These are phyloP conservation scores for Xanthorhoe spadicearia DNA, from an alignment of 2,888 invertebrate genomes.

Conservation along the genomic window DNA sequence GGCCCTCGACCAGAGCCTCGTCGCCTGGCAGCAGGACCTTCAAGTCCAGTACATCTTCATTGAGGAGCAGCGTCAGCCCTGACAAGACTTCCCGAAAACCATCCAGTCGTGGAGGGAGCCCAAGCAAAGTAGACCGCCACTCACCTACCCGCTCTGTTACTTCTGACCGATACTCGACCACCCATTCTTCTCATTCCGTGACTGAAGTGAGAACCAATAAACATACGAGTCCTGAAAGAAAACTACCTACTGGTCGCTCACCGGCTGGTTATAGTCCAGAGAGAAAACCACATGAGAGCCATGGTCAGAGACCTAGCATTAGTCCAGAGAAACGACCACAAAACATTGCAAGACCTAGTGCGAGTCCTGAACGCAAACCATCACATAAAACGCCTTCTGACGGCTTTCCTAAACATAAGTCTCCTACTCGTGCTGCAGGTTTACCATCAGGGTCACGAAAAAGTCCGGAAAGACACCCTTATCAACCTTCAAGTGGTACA, in stretches of 20 bases:
- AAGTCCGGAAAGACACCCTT: slow-evolving; percentile 53
- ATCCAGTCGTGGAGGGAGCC: slow-evolving; percentile 68
- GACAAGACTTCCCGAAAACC: slow-evolving; percentile 71
- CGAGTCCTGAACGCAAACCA: slow-evolving; percentile 57
- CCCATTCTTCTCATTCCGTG: slow-evolving; percentile 60
- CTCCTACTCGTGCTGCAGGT: slow-evolving; percentile 29
- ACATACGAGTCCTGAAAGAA: slow-evolving; percentile 59
- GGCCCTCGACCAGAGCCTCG: slow-evolving; percentile 80
- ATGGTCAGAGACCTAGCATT: slow-evolving; percentile 55
- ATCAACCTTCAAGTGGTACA: slow-evolving; percentile 28
- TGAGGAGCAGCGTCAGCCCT: slow-evolving; percentile 82
- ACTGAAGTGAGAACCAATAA: slow-evolving; percentile 61
- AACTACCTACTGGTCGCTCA: slow-evolving; percentile 58
- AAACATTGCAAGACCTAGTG: slow-evolving; percentile 47
- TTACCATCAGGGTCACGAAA: slow-evolving; percentile 44
- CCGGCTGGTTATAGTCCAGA: slow-evolving; percentile 65
- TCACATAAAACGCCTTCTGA: slow-evolving; percentile 35
- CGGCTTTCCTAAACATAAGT: slow-evolving; percentile 37
- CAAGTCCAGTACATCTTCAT: slow-evolving; percentile 80
- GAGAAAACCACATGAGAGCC: slow-evolving; percentile 55
- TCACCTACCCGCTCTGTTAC: slow-evolving; percentile 65
- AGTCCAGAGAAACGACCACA: slow-evolving; percentile 67
- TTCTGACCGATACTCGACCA: slow-evolving; percentile 61
- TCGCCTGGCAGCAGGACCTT: slow-evolving; percentile 82
- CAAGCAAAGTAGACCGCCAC: slow-evolving; percentile 59